These are phyloP conservation scores for Drosophila nasuta DNA, from an alignment of 1,140 invertebrate genomes.

Conservation along the genomic window DNA sequence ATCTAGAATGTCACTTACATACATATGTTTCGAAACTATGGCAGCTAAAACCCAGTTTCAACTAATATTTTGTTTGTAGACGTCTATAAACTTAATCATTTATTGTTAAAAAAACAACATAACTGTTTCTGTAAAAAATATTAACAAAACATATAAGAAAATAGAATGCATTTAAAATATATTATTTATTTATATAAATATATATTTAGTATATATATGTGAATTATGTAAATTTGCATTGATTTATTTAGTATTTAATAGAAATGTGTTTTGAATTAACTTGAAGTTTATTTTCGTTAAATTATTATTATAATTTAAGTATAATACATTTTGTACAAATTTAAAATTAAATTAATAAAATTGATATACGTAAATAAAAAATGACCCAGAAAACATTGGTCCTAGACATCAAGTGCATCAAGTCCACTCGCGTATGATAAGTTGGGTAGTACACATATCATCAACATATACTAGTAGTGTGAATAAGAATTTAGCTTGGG, in stretches of 20 bases:
- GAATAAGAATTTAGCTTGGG: conserved; percentile 43
- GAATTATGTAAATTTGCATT: conserved; percentile 37
- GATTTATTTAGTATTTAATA: conserved; percentile 27
- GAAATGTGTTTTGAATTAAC: conserved; percentile 54
- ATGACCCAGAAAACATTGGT: conserved; percentile 52
- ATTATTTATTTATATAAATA: conserved; percentile 50
- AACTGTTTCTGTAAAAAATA: background rate
- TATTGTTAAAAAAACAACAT: background rate
- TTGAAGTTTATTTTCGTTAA: conserved; percentile 75
- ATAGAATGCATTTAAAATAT: conserved; percentile 28
- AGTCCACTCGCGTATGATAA: conserved; percentile 8
- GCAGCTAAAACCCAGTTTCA: background rate
- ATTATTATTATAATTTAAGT: conserved; percentile 81
- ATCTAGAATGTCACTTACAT: conserved; percentile 29
- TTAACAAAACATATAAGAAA: conserved; percentile 21
- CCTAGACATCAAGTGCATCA: conserved; percentile 52
- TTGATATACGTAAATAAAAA: conserved; percentile 50
- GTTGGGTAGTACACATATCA: conserved; percentile 7
- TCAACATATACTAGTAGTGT: conserved; percentile 16
- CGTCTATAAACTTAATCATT: background rate
- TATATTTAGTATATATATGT: conserved; percentile 40
- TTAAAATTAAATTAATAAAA: conserved; percentile 78
- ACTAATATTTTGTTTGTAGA: conserved; percentile 25
- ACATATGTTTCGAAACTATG: background rate
- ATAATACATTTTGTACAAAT: conserved; percentile 83